Base-by-base conservation (phyloP, 2,797 vertebrate genomes). In the Mycteria americana region DNA sequence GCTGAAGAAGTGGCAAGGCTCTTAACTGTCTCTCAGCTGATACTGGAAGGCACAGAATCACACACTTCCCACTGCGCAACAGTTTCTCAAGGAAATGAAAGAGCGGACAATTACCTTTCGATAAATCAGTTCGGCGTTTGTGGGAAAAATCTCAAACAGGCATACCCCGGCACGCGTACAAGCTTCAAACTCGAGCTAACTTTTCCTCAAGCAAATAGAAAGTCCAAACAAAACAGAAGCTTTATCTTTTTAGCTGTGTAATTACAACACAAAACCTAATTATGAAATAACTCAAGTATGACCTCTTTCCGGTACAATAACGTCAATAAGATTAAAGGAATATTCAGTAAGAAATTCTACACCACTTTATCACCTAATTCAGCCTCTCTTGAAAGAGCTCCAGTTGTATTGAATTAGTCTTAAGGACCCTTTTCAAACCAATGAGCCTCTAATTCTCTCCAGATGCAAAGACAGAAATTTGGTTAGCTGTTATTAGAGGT, bases 391-490 rank as follows among this genome's bases (percentile, higher is more conserved):
- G 56, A 74, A 85, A 86, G 75, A 96, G 39, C 75, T 73, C 39
- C 84, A 69, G 75, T 77, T 92, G 64, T 23, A 59, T 0, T 45
- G 68, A 96, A 89, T 85, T 77, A 89, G 24, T 89, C 79, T 63
- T 92, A 94, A 95, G 92, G 90, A 95, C 30, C 57, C 27, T 73
- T 96, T 95, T 72, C 85, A 84, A 92, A 56, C 37, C 74, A 82
- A 50, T 15, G 31, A 77, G 70, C 31, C 68, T 51, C 67, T 78
- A 87, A 97, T 95, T 93, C 77, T 92, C 96, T 94, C 94, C 97
- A 97, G 95, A 92, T 96, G 96, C 89, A 95, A 77, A 72, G 74
- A 70, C 37, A 95, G 57, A 93, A 93, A 91, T 85, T 74, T 59
- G 75, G 28, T 57, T 93, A 93, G 72, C 37, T 57, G 64, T 16